phyloP scores from a whole-genome alignment of 2,797 vertebrate species.

The Propithecus deckenii region DNA sequence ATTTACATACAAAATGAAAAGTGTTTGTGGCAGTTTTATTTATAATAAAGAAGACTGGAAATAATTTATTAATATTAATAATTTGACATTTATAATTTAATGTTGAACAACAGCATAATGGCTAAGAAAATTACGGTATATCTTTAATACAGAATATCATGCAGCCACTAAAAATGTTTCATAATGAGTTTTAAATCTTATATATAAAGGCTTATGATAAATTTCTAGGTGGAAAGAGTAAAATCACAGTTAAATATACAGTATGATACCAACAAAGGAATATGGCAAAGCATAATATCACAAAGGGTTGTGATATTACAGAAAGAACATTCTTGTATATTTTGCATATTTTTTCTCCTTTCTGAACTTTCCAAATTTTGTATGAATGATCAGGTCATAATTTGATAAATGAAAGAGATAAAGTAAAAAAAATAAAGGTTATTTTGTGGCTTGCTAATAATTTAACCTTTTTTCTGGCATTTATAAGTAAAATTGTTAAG shows the following conservation, averaged over 20 bases:
- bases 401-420: constrained; percentile 35
- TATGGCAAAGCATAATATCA: background rate
- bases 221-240: constrained; percentile 15
- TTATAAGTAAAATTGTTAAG: constrained; percentile 7
- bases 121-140: background rate
- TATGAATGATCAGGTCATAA: background rate
- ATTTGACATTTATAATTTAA: constrained; percentile 32
- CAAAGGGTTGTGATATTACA: background rate
- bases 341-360: background rate
- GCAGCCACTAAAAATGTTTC: background rate
- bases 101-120: background rate
- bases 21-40: background rate
- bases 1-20: background rate
- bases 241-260: constrained; percentile 1
- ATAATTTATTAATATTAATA: background rate
- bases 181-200: constrained; percentile 31
- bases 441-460: background rate
- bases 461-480: background rate
- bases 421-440: background rate
- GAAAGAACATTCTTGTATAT: background rate
- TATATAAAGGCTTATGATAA: background rate
- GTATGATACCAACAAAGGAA: background rate
- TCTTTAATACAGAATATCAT: constrained; percentile 9
- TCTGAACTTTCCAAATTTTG: background rate
- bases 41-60: background rate